Evolutionary conservation across 1,140 invertebrate genomes (phyloP).

Genomic region (Hydropsyche tenuis): DNA sequence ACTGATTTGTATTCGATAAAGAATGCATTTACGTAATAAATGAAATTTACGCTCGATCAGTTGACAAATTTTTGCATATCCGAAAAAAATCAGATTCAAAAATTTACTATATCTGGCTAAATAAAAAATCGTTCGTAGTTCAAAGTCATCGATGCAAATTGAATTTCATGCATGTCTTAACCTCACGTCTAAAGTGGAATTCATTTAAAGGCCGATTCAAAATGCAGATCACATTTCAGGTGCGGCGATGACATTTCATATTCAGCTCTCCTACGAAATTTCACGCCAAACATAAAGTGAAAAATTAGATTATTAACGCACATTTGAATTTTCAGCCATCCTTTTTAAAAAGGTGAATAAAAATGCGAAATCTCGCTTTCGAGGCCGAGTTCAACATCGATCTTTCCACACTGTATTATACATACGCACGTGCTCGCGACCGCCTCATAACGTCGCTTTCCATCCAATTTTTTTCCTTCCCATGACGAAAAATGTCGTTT

Average conservation of each 20-base stretch:
- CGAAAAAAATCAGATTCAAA: no score
- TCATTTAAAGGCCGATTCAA: neutral
- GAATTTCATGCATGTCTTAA: constrained; percentile 18
- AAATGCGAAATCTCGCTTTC: neutral
- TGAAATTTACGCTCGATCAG: no score
- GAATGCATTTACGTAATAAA: no score
- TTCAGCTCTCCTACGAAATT: constrained; percentile 16
- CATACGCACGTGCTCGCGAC: no score
- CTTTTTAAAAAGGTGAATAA: no score
- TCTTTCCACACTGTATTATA: neutral
- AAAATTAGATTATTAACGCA: constrained; percentile 26
- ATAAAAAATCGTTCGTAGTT: no score
- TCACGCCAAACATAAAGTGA: constrained; percentile 16
- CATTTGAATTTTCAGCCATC: constrained; percentile 9
- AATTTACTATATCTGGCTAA: no score
- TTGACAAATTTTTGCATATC: no score
- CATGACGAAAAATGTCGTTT: constrained; percentile 3
- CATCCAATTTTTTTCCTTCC: no score
- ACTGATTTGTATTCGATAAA: no score
- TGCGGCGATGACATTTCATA: constrained; percentile 12
- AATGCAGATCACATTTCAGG: constrained; percentile 21
- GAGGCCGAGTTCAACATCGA: neutral
- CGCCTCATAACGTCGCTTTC: no score
- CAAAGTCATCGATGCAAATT: neutral
- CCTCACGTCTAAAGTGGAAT: constrained; percentile 7